A percentile compares a stretch with the other conserved stretches of the same genome.
Conservation (phyloP, 2,113 vertebrate genomes). For the Falcunculus frontatus region DNA sequence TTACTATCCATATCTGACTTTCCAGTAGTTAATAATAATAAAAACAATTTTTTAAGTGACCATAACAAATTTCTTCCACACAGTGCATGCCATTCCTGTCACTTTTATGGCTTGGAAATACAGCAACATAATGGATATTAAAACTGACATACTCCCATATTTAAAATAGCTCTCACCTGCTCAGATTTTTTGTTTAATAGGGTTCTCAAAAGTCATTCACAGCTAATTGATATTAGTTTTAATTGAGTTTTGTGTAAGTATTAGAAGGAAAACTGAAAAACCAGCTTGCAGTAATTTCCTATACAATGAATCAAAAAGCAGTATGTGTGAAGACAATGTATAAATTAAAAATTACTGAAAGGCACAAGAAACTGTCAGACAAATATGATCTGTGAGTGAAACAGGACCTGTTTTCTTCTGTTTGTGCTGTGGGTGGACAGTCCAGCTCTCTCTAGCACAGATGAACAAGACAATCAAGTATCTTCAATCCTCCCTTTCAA, state of each 20-base stretch:
- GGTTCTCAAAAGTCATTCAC: background rate
- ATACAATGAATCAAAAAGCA: background rate
- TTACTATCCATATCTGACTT: background rate
- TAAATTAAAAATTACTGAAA: background rate
- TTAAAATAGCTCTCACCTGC: background rate
- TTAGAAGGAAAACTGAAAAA: background rate
- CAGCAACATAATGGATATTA: background rate
- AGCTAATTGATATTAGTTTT: constrained; percentile 3
- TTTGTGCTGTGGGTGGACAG: background rate
- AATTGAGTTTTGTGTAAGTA: background rate
- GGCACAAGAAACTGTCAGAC: background rate
- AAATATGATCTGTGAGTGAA: background rate
- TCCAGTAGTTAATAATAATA: constrained; percentile 10
- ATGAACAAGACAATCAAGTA: background rate
- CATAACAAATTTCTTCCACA: background rate
- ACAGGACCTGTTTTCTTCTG: background rate
- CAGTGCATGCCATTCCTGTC: background rate
- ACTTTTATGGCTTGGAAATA: background rate
- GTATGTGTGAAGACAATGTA: background rate
- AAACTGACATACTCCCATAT: background rate
- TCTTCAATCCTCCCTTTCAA: background rate
- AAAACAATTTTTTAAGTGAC: constrained; percentile 36
- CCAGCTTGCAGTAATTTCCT: background rate
- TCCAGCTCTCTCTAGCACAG: background rate
- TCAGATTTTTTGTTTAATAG: constrained; percentile 9